Conservation (phyloP, 92 coral and sea anemone genomes). For the Blastomussa wellsi region DNA sequence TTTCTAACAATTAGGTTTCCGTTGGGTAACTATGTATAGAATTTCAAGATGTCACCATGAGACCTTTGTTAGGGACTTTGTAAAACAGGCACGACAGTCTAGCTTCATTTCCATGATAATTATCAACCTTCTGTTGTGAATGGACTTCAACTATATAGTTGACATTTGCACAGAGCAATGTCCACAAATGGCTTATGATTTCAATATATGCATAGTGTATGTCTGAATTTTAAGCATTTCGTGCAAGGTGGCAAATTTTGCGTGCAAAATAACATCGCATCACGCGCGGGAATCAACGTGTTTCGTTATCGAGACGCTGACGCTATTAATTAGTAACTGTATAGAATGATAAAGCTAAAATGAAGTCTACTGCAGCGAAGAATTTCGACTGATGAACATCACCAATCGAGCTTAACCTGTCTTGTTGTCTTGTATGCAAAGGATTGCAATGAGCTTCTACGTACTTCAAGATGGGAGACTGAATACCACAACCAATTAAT, state of each 20-base stretch:
- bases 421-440: too few species aligned
- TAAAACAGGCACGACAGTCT: constrained; percentile 6
- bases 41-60: background rate
- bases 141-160: constrained; percentile 12
- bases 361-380: background rate
- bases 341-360: background rate
- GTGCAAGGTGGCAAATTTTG: background rate
- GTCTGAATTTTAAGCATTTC: constrained; percentile 21
- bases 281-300: background rate
- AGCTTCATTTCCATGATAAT: constrained; percentile 39
- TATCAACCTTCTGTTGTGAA: background rate
- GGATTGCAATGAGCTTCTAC: background rate
- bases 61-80: constrained; percentile 7
- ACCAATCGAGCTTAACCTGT: background rate
- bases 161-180: constrained; percentile 22
- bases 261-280: background rate
- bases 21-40: background rate
- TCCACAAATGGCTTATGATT: constrained; percentile 37
- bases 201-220: constrained; percentile 21
- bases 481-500: background rate
- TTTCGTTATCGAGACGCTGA: background rate
- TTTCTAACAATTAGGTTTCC: constrained; percentile 14
- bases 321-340: background rate
- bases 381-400: background rate
- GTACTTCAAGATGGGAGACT: background rate